Evolutionary conservation across 2,888 invertebrate species (phyloP), one percentile per base, ranked within the genome.

Genomic region (Pollenia labialis): DNA sequence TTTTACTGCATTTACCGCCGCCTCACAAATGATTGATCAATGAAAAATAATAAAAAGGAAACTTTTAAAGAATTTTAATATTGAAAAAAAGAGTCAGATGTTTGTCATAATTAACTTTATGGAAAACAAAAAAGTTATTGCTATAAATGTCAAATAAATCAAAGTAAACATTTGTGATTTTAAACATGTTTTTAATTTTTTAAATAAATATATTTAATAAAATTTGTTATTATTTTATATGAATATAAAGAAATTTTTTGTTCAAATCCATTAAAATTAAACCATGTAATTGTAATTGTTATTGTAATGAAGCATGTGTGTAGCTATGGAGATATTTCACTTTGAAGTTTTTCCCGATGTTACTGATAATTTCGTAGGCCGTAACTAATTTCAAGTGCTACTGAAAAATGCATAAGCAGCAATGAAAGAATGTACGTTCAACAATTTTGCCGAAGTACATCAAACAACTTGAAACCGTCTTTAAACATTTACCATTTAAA

Each of bases 81-180:
- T 62, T 32, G 1, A 32, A 40, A 18, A 42, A 50, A 42, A 50
- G 16, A 23, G 40, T 7, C 44, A 46, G 16, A 54, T 54, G 46
- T 42, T 12, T 32, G 56, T 40, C 56, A 48, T 68, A 58, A 68
- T 50, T 48, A 68, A 48, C 6, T 48, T 68, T 54, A 40, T 46
- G 1, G 46, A 14, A 40, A 46, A 58, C 48, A 40, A 40, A 62
- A 69, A 14, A 50, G n/a, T 68, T 56, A 56, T 86, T 66, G 77
- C 79, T 66, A 50, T 76, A 82, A 85, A 87, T 90, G 89, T 89
- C 90, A 90, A 46, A 71, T 42, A 44, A 69, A 81, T 62, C 48
- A 56, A 58, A 86, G 60, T n/a, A 1, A 40, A 1, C 9, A 48
- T 14, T 6, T 54, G 32, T 32, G 32, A 32, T 6, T 32, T 32